Conservation (phyloP, 2,888 invertebrate species). For the Drosophila neotestacea region DNA sequence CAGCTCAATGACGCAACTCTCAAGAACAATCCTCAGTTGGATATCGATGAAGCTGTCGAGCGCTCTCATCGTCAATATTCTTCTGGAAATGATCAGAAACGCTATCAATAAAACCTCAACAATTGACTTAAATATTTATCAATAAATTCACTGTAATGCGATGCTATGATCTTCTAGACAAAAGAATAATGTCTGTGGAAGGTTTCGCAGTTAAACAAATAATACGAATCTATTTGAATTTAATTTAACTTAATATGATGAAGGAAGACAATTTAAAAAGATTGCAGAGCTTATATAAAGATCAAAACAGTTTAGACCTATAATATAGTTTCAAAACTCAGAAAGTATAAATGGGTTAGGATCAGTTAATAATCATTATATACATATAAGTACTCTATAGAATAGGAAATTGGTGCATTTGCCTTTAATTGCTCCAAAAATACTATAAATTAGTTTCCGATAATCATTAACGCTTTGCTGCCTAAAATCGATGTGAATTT, state of each 20-base stretch:
- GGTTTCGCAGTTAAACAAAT: conserved; percentile 8
- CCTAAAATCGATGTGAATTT: not conserved
- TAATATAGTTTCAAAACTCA: not conserved
- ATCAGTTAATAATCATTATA: conserved; percentile 1
- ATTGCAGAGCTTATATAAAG: too few species aligned
- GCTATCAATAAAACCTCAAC: conserved; percentile 6
- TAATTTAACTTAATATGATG: too few species aligned
- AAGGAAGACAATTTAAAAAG: too few species aligned
- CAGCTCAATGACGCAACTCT: not conserved
- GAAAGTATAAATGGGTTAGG: not conserved
- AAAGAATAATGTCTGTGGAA: not conserved
- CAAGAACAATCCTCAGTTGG: not conserved
- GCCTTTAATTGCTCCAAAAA: not conserved
- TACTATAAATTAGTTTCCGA: conserved; percentile 1
- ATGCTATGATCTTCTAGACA: not conserved
- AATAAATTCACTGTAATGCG: conserved; percentile 34
- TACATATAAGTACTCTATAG: not conserved
- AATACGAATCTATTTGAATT: not conserved
- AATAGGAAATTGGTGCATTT: conserved; percentile 5
- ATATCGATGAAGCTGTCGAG: conserved; percentile 17
- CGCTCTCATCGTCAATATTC: conserved; percentile 2
- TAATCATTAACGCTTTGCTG: conserved; percentile 9
- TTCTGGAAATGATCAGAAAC: conserved; percentile 16
- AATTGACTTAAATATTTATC: not conserved
- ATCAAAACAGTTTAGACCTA: too few species aligned